These are phyloP conservation scores for Scortum barcoo DNA, from an alignment of 2,113 vertebrate species.

Conservation along the genomic window DNA sequence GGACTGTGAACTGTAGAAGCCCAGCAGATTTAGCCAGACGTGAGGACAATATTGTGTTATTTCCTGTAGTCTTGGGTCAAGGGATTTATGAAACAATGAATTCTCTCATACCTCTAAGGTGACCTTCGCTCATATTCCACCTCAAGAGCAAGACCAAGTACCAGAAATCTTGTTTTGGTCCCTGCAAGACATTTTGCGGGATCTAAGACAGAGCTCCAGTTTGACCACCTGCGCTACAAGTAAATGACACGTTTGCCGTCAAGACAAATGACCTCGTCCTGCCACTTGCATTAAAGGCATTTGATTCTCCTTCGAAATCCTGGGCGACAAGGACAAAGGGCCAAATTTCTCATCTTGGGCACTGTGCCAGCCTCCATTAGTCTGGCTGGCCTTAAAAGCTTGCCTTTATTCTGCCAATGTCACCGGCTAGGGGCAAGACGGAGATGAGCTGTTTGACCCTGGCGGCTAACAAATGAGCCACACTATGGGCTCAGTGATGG, in stretches of 20 bases:
- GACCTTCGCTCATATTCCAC: conserved; percentile 29
- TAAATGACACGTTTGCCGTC: conserved; percentile 35
- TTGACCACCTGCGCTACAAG: conserved; percentile 19
- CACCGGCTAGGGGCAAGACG: conserved; percentile 33
- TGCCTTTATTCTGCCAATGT: conserved; percentile 40
- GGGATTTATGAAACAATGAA: conserved; percentile 24
- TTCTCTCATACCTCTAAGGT: conserved; percentile 24
- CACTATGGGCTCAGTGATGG: conserved; percentile 14
- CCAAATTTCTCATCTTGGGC: conserved; percentile 54
- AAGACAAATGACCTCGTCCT: conserved; percentile 51
- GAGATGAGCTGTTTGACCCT: conserved; percentile 52
- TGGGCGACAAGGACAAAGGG: conserved; percentile 61
- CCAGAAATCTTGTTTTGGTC: conserved; percentile 12
- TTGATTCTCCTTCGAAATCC: conserved; percentile 50
- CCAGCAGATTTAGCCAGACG: conserved; percentile 13
- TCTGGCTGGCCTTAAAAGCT: conserved; percentile 59
- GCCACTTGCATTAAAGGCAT: conserved; percentile 10
- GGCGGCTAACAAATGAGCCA: conserved; percentile 38
- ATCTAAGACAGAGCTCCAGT: conserved; percentile 32
- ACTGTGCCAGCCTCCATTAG: conserved; percentile 62
- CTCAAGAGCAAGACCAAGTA: not conserved
- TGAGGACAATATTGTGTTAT: conserved; percentile 42
- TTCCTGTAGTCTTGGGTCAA: conserved; percentile 26
- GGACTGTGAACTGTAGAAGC: conserved; percentile 30
- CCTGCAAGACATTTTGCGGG: not conserved